A percentile compares a stretch with the other conserved stretches of the same genome.
phyloP scores from a whole-genome alignment of 1,140 invertebrate species.

The Alviniconcha marisindica region DNA sequence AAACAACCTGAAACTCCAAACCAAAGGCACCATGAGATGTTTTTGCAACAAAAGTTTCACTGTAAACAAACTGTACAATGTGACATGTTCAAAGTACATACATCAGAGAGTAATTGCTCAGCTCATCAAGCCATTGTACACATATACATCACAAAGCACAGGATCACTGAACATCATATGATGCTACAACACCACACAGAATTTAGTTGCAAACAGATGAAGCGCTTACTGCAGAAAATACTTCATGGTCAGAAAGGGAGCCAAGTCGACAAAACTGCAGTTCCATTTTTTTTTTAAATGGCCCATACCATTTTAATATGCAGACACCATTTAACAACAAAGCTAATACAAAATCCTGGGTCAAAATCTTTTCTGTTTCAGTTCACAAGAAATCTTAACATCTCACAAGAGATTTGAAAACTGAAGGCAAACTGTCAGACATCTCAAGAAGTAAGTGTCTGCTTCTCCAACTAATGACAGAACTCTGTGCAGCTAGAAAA shows the following conservation, averaged over 20 bases:
- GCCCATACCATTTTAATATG: too few species aligned
- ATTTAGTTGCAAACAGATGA: background rate
- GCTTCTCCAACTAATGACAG: too few species aligned
- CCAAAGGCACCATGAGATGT: constrained; percentile 26
- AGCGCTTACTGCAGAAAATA: background rate
- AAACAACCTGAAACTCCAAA: background rate
- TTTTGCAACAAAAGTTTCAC: constrained; percentile 18
- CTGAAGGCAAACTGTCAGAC: too few species aligned
- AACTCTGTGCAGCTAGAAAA: too few species aligned
- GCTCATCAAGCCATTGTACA: background rate
- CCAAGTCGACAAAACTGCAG: background rate
- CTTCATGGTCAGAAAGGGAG: background rate
- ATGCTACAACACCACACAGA: background rate
- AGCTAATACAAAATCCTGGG: too few species aligned
- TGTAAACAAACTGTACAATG: background rate
- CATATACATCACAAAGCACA: background rate
- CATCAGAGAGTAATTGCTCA: background rate
- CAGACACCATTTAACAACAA: too few species aligned
- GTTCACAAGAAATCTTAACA: too few species aligned
- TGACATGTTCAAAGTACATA: background rate
- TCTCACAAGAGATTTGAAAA: too few species aligned
- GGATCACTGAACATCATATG: background rate
- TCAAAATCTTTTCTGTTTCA: too few species aligned
- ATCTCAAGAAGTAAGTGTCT: too few species aligned
- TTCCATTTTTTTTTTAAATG: too few species aligned